Percentiles rank a stretch among this genome's conserved stretches.
These are phyloP conservation scores for Callosobruchus maculatus DNA, from an alignment of 2,888 invertebrate genomes.

Conservation along the genomic window DNA sequence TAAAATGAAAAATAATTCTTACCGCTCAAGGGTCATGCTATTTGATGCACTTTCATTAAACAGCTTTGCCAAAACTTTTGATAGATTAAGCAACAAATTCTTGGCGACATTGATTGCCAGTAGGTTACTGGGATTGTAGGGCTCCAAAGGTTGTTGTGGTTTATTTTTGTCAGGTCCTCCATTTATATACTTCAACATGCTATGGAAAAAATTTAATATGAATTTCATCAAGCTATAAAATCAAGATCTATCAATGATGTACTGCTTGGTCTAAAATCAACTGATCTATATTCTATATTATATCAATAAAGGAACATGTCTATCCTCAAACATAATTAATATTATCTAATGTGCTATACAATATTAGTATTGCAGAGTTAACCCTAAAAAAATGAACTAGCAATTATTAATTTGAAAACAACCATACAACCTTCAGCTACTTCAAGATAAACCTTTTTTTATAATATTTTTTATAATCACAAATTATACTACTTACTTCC, in stretches of 20 bases:
- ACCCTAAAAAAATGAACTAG: too few species aligned
- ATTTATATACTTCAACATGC: neutral
- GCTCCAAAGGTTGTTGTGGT: neutral
- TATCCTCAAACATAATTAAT: too few species aligned
- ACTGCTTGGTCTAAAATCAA: too few species aligned
- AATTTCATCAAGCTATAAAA: too few species aligned
- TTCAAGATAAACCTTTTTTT: neutral
- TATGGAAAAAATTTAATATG: too few species aligned
- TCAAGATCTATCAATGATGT: too few species aligned
- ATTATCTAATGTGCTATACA: too few species aligned
- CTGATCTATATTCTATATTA: too few species aligned
- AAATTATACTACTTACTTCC: neutral
- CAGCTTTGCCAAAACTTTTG: neutral
- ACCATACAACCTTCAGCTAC: neutral
- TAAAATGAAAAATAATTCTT: too few species aligned
- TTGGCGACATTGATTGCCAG: neutral
- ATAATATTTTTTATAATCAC: neutral
- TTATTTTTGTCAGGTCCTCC: neutral
- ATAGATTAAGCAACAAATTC: neutral
- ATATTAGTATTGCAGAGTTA: too few species aligned
- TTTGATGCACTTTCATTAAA: neutral
- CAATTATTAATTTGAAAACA: neutral
- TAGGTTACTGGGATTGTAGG: neutral
- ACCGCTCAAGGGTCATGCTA: neutral
- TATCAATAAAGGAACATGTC: too few species aligned